Conservation (phyloP, 2,113 vertebrate species). For the Grus americana region DNA sequence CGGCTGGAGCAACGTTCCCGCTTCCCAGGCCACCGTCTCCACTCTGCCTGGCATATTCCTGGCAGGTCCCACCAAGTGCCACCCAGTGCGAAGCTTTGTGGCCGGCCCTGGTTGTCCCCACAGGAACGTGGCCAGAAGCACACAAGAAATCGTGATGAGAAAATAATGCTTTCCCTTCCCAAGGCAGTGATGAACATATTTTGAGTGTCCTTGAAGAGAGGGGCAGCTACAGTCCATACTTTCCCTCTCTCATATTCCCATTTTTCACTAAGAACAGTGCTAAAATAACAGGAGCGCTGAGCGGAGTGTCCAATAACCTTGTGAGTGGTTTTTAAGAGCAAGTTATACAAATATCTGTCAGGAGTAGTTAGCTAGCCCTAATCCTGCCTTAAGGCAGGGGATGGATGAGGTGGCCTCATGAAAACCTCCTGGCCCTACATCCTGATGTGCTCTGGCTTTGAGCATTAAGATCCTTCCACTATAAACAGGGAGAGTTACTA, state of each 20-base stretch:
- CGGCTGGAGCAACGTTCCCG: accelerated
- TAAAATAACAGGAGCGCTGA: background rate
- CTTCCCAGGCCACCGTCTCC: background rate
- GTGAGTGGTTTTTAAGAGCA: background rate
- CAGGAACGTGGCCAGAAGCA: background rate
- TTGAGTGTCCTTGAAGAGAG: background rate
- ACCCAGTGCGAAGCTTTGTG: accelerated
- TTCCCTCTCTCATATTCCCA: background rate
- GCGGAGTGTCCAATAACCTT: background rate
- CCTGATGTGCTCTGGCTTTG: background rate
- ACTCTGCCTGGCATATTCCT: background rate
- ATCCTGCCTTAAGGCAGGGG: background rate
- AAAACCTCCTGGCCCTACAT: background rate
- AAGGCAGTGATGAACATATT: background rate
- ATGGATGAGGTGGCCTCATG: background rate
- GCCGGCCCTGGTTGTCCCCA: accelerated
- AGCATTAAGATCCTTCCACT: background rate
- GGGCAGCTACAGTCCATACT: background rate
- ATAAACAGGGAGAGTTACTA: background rate
- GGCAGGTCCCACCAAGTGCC: background rate
- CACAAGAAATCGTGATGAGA: background rate
- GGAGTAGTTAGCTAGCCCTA: background rate
- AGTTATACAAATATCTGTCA: background rate
- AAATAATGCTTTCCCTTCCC: background rate
- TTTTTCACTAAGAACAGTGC: background rate